Percentiles rank a stretch among this genome's conserved stretches.
phyloP scores from a whole-genome alignment of 2,113 vertebrate genomes.

The Pitta sordida region DNA sequence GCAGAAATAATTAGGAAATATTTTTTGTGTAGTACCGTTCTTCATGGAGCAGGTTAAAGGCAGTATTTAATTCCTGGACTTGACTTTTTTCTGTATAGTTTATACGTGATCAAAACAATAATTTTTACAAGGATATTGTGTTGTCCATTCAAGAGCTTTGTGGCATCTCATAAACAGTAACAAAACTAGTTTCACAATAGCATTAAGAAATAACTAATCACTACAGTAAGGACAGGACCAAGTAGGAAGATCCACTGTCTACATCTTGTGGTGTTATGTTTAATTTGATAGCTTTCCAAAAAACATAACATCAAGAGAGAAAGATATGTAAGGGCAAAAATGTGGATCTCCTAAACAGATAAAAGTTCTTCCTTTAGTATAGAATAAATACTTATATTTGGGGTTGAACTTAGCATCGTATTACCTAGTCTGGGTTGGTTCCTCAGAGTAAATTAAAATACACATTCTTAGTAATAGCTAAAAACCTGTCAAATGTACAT shows the following conservation, averaged over 20 bases:
- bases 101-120: neutral
- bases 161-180: neutral
- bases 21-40: neutral
- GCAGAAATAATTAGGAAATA: conserved; percentile 49
- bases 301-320: neutral
- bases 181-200: neutral
- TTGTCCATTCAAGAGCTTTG: neutral
- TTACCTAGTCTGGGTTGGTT: neutral
- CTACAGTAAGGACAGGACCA: neutral
- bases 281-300: neutral
- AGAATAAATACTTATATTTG: neutral
- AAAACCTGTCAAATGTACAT: neutral
- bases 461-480: neutral
- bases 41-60: neutral
- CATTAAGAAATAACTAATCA: neutral
- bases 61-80: neutral
- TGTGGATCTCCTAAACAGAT: neutral
- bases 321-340: neutral
- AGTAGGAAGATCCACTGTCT: neutral
- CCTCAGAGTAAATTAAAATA: neutral
- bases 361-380: neutral
- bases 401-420: neutral
- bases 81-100: neutral
- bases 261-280: neutral
- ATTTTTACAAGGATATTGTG: neutral